Evolutionary conservation across 2,113 vertebrate species (phyloP).

Genomic region (Archilochus colubris): DNA sequence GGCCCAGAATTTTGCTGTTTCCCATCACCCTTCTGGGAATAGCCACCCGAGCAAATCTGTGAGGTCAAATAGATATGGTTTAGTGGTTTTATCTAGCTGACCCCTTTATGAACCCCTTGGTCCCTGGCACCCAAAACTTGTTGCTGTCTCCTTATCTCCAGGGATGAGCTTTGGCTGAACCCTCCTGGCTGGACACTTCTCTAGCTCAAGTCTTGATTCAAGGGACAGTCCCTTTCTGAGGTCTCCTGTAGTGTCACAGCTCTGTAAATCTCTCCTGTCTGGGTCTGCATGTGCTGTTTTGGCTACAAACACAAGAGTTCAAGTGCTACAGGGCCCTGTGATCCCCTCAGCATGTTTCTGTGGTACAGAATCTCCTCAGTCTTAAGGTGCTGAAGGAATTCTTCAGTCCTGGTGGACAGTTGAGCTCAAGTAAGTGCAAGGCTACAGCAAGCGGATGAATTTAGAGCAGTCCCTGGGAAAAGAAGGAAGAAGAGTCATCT

Average conservation of each 20-base stretch:
- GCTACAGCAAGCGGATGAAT: neutral
- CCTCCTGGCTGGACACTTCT: neutral
- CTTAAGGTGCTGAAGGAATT: neutral
- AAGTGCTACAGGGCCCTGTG: neutral
- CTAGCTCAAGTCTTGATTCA: neutral
- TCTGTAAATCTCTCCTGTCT: neutral
- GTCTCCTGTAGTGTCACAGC: neutral
- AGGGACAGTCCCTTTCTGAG: neutral
- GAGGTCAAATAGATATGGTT: neutral
- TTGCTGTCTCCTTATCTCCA: neutral
- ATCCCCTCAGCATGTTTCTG: fast-evolving
- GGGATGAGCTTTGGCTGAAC: neutral
- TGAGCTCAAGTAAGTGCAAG: neutral
- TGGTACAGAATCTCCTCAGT: neutral
- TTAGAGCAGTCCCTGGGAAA: neutral
- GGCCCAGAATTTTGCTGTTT: neutral
- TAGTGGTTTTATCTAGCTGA: neutral
- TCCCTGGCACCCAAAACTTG: neutral
- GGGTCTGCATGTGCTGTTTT: neutral
- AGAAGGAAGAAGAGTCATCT: neutral
- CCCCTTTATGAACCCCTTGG: neutral
- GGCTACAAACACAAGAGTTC: neutral
- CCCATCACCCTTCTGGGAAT: neutral
- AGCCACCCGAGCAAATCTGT: neutral
- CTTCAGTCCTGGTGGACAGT: neutral